Evolutionary conservation across 1,140 invertebrate species (phyloP).

Genomic region (Lycorma delicatula): DNA sequence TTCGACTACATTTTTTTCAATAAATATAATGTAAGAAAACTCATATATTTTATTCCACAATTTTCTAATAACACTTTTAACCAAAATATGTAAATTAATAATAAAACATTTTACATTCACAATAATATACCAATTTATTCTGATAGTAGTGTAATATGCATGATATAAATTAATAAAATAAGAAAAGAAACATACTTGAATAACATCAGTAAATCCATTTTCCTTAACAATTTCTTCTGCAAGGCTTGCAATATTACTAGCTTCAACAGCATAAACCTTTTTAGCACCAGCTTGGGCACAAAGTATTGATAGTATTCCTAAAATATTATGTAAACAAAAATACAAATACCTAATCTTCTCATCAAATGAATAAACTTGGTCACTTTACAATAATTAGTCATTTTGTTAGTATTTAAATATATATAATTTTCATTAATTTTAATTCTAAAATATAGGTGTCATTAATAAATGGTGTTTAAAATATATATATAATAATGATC

Average conservation of each 20-base stretch:
- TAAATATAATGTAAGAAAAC: too few species aligned
- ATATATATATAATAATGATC: not conserved
- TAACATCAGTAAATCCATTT: slow-evolving; percentile 52
- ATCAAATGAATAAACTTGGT: slow-evolving; percentile 7
- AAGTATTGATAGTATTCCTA: slow-evolving; percentile 92
- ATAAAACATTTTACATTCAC: too few species aligned
- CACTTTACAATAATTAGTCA: slow-evolving; percentile 1
- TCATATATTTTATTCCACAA: too few species aligned
- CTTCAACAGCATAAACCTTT: slow-evolving; percentile 87
- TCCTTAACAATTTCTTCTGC: slow-evolving; percentile 71
- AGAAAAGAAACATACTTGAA: slow-evolving; percentile 50
- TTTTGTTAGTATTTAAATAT: slow-evolving; percentile 16
- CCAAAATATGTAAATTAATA: too few species aligned
- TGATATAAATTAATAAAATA: too few species aligned
- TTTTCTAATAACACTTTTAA: too few species aligned
- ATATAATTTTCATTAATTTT: slow-evolving; percentile 10
- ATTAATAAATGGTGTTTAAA: slow-evolving; percentile 15
- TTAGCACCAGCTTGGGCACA: slow-evolving; percentile 86
- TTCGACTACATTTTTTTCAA: too few species aligned
- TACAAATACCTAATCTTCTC: not conserved
- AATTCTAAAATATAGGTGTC: slow-evolving; percentile 10
- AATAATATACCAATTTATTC: too few species aligned
- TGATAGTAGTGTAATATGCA: too few species aligned
- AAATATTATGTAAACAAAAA: slow-evolving; percentile 23
- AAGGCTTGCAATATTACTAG: slow-evolving; percentile 73